Evolutionary conservation across 2,888 invertebrate genomes (phyloP).

Genomic region (Dorcus parallelipipedus): DNA sequence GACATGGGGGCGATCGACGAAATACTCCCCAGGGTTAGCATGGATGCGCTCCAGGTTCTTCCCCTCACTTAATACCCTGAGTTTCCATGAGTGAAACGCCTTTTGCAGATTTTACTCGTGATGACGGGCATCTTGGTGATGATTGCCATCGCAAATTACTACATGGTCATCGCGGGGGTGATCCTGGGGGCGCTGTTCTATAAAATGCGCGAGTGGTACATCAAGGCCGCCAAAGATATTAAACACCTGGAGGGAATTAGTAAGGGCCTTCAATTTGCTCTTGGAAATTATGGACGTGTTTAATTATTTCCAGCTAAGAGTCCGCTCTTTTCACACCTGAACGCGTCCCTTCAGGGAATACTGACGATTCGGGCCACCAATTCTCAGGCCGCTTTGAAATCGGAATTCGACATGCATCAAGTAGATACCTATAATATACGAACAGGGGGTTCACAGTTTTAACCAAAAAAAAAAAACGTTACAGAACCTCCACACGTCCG

Average conservation of each 20-base stretch:
- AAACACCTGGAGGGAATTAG: conserved; percentile 59
- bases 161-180: conserved; percentile 59
- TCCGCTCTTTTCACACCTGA: conserved; percentile 76
- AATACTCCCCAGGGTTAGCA: conserved; percentile 52
- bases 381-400: conserved; percentile 59
- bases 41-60: conserved; percentile 54
- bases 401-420: conserved; percentile 58
- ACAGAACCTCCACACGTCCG: conserved; percentile 66
- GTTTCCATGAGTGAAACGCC: no score
- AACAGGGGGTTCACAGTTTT: not conserved
- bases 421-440: conserved; percentile 39
- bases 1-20: conserved; percentile 66
- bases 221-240: conserved; percentile 66
- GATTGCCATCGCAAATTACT: conserved; percentile 65
- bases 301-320: conserved; percentile 61
- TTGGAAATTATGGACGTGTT: conserved; percentile 1
- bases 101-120: conserved; percentile 56
- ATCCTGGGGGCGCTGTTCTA: conserved; percentile 63
- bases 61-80: not conserved
- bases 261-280: conserved; percentile 32
- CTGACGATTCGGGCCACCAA: conserved; percentile 70
- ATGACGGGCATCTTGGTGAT: conserved; percentile 66
- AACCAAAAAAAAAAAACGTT: not conserved
- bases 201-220: conserved; percentile 60
- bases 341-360: conserved; percentile 69